Evolutionary conservation across 2,797 vertebrate species (phyloP).

Genomic region (Cryptoblepharus egeriae): DNA sequence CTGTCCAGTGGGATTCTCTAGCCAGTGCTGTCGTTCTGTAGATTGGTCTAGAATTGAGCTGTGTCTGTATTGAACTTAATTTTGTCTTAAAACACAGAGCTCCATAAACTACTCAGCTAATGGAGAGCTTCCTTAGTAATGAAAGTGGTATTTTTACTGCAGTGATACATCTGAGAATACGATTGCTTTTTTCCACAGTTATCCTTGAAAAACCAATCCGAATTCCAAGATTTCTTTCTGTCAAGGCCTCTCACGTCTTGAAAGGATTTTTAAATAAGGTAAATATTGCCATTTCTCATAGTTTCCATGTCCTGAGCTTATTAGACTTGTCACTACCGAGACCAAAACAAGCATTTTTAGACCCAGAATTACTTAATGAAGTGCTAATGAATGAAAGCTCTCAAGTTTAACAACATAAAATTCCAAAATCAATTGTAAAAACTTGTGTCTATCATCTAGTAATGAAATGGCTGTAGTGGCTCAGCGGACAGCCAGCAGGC

Average conservation of each 20-base stretch:
- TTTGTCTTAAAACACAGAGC: not conserved
- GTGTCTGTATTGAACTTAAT: too few species aligned
- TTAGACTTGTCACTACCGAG: slow-evolving; percentile 30
- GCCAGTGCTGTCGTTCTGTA: not conserved
- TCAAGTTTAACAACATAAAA: too few species aligned
- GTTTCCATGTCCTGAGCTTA: not conserved
- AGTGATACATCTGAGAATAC: not conserved
- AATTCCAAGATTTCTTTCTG: slow-evolving; percentile 96
- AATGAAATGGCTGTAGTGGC: too few species aligned
- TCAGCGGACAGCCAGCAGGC: too few species aligned
- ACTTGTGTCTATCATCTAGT: not conserved
- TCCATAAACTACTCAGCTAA: not conserved
- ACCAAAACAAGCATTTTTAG: not conserved
- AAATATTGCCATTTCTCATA: slow-evolving; percentile 34
- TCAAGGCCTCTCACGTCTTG: slow-evolving; percentile 97
- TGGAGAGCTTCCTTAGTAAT: not conserved
- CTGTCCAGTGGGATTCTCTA: not conserved
- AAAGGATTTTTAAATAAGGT: slow-evolving; percentile 99
- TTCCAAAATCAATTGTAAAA: too few species aligned
- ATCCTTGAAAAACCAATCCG: slow-evolving; percentile 99
- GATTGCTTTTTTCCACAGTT: slow-evolving; percentile 75
- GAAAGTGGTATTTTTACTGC: not conserved
- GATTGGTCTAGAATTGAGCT: too few species aligned
- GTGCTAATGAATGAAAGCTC: too few species aligned
- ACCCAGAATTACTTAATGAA: too few species aligned